These are phyloP conservation scores for Microctonus hyperodae DNA, from an alignment of 2,888 invertebrate genomes.

Conservation along the genomic window DNA sequence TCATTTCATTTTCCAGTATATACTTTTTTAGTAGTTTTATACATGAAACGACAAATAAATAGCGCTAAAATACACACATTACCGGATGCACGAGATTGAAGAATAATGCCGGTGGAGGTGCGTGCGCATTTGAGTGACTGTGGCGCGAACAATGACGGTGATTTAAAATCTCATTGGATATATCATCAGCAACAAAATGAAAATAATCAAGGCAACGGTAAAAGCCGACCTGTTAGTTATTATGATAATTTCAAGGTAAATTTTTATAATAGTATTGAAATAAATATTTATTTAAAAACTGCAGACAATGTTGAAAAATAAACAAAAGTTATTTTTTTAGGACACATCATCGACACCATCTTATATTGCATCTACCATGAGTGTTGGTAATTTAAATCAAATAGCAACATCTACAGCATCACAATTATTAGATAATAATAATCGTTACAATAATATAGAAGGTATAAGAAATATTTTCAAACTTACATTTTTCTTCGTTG, in stretches of 20 bases:
- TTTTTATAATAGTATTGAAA: too few relatives aligned
- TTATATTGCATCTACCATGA: constrained; percentile 57
- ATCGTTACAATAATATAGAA: constrained; percentile 52
- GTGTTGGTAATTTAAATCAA: constrained; percentile 56
- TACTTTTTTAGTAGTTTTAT: too few relatives aligned
- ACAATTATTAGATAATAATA: constrained; percentile 43
- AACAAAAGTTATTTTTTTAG: constrained; percentile 37
- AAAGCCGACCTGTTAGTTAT: constrained; percentile 63
- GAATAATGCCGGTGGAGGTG: constrained; percentile 47
- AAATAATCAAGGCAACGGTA: constrained; percentile 55
- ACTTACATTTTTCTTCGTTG: neutral
- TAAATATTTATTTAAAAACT: neutral
- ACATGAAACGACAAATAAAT: too few relatives aligned
- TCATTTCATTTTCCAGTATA: too few relatives aligned
- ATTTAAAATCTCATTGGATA: constrained; percentile 20
- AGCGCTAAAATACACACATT: neutral
- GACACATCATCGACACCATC: constrained; percentile 51
- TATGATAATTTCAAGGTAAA: constrained; percentile 63
- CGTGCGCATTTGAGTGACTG: constrained; percentile 47
- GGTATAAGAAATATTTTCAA: constrained; percentile 47
- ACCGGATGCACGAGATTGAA: constrained; percentile 41
- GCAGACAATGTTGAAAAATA: neutral
- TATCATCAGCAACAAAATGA: constrained; percentile 46
- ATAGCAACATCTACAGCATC: constrained; percentile 44
- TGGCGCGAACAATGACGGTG: constrained; percentile 7